These are phyloP conservation scores for Peromyscus nudipes DNA, from an alignment of 2,797 vertebrate species.

Conservation along the genomic window DNA sequence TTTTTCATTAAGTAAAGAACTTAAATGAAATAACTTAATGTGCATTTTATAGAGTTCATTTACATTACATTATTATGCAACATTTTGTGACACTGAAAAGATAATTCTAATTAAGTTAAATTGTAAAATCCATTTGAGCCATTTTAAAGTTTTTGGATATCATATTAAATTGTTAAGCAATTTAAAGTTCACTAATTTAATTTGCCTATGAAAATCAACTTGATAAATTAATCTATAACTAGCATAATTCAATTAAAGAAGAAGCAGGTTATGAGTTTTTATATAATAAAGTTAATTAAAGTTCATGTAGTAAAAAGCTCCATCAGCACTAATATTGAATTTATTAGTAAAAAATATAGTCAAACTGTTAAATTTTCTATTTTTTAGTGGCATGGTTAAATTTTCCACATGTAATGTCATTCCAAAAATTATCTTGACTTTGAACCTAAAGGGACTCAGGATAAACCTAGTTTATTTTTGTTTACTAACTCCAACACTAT, in stretches of 20 bases:
- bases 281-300: slow-evolving; percentile 76
- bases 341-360: slow-evolving; percentile 55
- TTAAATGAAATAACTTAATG: slow-evolving; percentile 80
- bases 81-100: slow-evolving; percentile 78
- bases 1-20: slow-evolving; percentile 78
- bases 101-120: slow-evolving; percentile 75
- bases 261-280: slow-evolving; percentile 77
- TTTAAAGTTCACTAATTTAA: slow-evolving; percentile 70
- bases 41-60: slow-evolving; percentile 82
- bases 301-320: slow-evolving; percentile 71
- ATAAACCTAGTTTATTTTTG: not conserved
- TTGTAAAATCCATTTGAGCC: slow-evolving; percentile 59
- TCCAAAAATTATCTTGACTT: not conserved
- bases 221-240: slow-evolving; percentile 72
- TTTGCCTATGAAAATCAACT: slow-evolving; percentile 74
- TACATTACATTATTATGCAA: slow-evolving; percentile 72
- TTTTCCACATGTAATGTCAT: not conserved
- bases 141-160: slow-evolving; percentile 68
- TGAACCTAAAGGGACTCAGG: not conserved
- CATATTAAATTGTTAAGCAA: slow-evolving; percentile 69
- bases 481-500: not conserved
- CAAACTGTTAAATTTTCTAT: slow-evolving; percentile 11
- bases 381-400: not conserved
- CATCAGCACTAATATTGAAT: slow-evolving; percentile 48
- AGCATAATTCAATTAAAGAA: slow-evolving; percentile 74